Evolutionary conservation across 1,140 invertebrate species (phyloP), one percentile per base, ranked within the genome.

Genomic region (Leptinotarsa defecta): DNA sequence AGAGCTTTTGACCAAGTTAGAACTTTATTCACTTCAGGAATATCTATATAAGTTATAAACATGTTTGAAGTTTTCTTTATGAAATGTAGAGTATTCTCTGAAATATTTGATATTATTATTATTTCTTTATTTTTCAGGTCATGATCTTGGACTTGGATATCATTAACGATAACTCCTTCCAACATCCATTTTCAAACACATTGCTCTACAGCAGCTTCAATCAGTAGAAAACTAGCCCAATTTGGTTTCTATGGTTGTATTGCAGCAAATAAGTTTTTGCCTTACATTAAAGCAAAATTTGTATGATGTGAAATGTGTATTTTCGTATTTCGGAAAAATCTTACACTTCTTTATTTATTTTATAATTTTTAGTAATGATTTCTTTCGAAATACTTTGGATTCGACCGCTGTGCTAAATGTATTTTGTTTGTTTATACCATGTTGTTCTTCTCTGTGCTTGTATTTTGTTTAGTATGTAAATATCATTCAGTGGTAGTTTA

Each of bases 231-330:
- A 43, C 34, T 3, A 43, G 6, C 34, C 34, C 34, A 43, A 43
- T 43, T 11, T 43, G 24, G 64, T 67, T 67, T 17, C 24, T 24
- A 27, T 11, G 22, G 8, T 27, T 71, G 70, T 63, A 20, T 71
- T 71, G 34, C 70, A 62, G 20, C 57, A 24, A 49, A 24, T 22
- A 62, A 71, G 17, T 63, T 34, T 61, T 61, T 57, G 70, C 70
- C 57, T 71, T 71, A 71, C 70, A 71, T 71, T 71, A 71, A 71
- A 71, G 70, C 49, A 71, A 24, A 24, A 43, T 57, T 71, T 71
- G 70, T 17, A 4, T 43, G 27, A 24, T 62, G 70, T 62, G n/a
- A 62, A 71, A 49, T 62, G 70, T 57, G 52, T 71, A 71, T 24
- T 34, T 19, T 15, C 34, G 22, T 49, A 70, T 49, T 11, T 52